Conservation (phyloP, 2,888 invertebrate genomes). For the Platynereis dumerilii region DNA sequence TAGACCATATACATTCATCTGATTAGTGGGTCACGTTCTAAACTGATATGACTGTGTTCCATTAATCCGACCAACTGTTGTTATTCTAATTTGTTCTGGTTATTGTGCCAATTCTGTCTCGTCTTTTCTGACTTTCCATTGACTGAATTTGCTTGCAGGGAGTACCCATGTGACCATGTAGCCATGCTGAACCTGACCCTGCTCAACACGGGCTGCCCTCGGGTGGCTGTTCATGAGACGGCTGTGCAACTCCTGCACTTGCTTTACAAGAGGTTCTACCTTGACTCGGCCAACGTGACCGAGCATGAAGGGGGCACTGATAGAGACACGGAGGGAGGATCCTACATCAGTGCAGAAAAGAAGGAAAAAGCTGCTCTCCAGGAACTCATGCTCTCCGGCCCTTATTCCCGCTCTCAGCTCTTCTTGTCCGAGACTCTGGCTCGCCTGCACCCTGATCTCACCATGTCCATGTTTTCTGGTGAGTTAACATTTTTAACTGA, state of each 20-base stretch:
- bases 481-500: constrained; percentile 36
- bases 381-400: constrained; percentile 72
- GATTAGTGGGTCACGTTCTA: no score
- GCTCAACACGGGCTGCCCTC: constrained; percentile 93
- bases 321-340: constrained; percentile 36
- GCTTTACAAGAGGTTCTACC: constrained; percentile 94
- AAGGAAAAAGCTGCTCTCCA: constrained; percentile 28
- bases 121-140: background rate
- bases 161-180: constrained; percentile 78
- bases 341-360: constrained; percentile 15
- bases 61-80: no score
- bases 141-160: constrained; percentile 52
- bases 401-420: constrained; percentile 79
- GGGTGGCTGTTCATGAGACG: constrained; percentile 89
- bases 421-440: constrained; percentile 79
- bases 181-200: constrained; percentile 97
- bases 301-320: constrained; percentile 27
- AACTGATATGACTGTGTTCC: no score
- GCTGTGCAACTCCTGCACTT: constrained; percentile 90
- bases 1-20: no score
- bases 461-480: constrained; percentile 99
- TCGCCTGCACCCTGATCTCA: constrained; percentile 92
- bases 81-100: no score
- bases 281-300: constrained; percentile 61
- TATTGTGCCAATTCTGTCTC: no score